Evolutionary conservation across 2,888 invertebrate genomes (phyloP), one percentile per base, ranked within the genome.

Genomic region (Leptura quadrifasciata): DNA sequence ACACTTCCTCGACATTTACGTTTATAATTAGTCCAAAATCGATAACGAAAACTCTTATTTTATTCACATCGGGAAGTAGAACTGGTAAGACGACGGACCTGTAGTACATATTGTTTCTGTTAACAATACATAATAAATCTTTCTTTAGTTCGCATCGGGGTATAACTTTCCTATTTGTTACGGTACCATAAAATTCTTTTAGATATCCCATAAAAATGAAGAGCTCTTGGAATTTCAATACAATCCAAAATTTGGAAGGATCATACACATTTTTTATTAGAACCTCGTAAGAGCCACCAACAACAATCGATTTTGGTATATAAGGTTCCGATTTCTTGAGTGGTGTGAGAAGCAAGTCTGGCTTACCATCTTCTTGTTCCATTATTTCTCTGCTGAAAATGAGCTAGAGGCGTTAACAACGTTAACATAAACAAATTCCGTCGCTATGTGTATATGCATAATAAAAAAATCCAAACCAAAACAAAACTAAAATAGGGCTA

Each of bases 191-290:
- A 55, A 70, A 70, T 18, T 72, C 10, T 15, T 69, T 76, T 39
- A 78, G 35, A 55, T 76, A 78, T n/a, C 47, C 57, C 39, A 74
- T 58, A 31, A 76, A 78, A n/a, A 76, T 54, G 21, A 55, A 15
- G 27, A 74, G 58, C 57, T 76, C 70, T 61, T 69, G 70, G 21
- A 65, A 52, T 47, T 79, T 64, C 9, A 76, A 18, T 10, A 76
- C 60, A 10, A 76, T 54, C 78, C 78, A 78, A 71, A 78, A 78
- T 61, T 76, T 79, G 0, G 78, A 76, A 1, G 76, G 76, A 58
- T 76, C 76, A 35, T 76, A 79, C 3, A 79, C 21, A 55, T 72
- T 73, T n/a, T 73, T 57, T 47, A 79, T 72, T 21, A 64, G 64
- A 10, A 76, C 47, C 52, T 71, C 47, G 57, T 75, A 73, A 12